Percentiles rank a stretch among this genome's conserved stretches.
Evolutionary conservation across 2,797 vertebrate genomes (phyloP).

Genomic region (Eulemur rubriventer): DNA sequence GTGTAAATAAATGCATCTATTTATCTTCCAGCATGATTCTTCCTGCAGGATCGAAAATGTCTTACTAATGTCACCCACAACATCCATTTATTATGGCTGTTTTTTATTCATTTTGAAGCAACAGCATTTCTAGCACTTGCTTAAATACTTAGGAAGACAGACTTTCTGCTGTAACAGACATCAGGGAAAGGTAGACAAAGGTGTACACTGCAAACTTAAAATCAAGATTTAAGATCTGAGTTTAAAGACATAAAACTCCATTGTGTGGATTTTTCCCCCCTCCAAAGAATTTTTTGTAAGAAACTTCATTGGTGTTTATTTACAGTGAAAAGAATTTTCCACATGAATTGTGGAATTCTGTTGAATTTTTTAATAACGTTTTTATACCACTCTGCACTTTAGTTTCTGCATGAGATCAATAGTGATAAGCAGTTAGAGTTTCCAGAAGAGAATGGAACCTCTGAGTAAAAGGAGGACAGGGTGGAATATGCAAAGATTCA

Average conservation of each 20-base stretch:
- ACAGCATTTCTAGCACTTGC: conserved; percentile 43
- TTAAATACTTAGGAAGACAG: conserved; percentile 12
- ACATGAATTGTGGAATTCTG: not conserved
- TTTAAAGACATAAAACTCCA: not conserved
- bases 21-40: conserved; percentile 51
- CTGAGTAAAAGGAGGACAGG: not conserved
- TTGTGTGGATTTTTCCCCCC: not conserved
- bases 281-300: not conserved
- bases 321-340: not conserved
- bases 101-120: conserved; percentile 58
- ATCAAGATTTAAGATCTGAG: not conserved
- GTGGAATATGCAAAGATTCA: not conserved
- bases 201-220: not conserved
- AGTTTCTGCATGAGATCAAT: not conserved
- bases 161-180: not conserved
- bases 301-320: not conserved
- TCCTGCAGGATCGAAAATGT: conserved; percentile 38
- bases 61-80: conserved; percentile 65
- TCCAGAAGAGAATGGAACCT: not conserved
- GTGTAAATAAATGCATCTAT: conserved; percentile 46
- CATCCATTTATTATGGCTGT: conserved; percentile 42
- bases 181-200: not conserved
- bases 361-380: not conserved
- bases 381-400: not conserved
- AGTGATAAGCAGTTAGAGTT: not conserved